Evolutionary conservation across 2,113 vertebrate genomes (phyloP), one percentile per base, ranked within the genome.

Genomic region (Sitta europaea): DNA sequence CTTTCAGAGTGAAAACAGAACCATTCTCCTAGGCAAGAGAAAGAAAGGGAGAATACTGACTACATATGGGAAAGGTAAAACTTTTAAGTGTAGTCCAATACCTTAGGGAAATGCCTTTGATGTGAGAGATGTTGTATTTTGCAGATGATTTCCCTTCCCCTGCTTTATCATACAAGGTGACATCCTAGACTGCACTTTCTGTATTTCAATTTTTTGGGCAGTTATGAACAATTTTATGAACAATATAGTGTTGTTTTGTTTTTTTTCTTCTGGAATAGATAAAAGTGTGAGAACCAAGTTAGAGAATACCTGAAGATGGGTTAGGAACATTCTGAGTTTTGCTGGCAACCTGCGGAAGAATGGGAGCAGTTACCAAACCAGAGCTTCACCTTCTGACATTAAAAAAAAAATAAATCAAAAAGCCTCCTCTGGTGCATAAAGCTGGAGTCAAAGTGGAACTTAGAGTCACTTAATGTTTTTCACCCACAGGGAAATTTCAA

Each of bases 51-150:
- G 79, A 86, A 71, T 55, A 63, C 28, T 57, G n/a, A 9, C 76
- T 68, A 36, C 38, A 22, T 59, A 7, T 11, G 38, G 45, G 55
- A 28, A 62, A 82, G 43, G 51, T 28, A 92, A 70, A 92, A 63
- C 14, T 76, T 96, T 90, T 75, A 70, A 85, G 57, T 96, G 57
- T 51, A 94, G 58, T 38, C 35, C 38, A 72, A 45, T 62, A 92
- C 82, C 86, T 74, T 58, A 78, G 92, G 73, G 76, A 96, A 97
- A 88, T 75, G 75, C 75, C 48, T 96, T 97, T 94, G 75, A 86
- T 73, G 43, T 0, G 0, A 82, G 70, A 82, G 85, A 76, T 6
- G 10, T 35, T 89, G 74, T 61, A 67, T 84, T 95, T 94, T 81
- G 45, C 27, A 70, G 82, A 92, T 70, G 65, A 29, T 79, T 94